Base-by-base conservation (phyloP, 2,888 invertebrate species). In the Lutraria lutraria region DNA sequence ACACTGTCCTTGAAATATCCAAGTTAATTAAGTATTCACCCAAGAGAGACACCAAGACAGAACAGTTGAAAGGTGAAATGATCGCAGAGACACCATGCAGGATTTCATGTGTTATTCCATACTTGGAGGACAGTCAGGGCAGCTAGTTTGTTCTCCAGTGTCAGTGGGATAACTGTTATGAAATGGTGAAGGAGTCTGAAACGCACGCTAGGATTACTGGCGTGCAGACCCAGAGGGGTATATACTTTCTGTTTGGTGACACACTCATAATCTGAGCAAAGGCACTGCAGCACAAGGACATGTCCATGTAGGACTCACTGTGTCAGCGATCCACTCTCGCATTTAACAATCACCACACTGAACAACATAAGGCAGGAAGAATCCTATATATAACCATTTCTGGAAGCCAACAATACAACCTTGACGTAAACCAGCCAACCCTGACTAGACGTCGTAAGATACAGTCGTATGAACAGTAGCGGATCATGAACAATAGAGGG, bases 21-120 rank as follows among this genome's bases (percentile, higher is more conserved):
- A 93, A 91, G 29, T 88, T 93, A 25, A 53, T 93, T 13, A 92
- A 90, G 68, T 82, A 82, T 43, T 93, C 93, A 43, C 92, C 93
- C 21, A 87, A 84, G 84, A 83, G 89, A 21, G 89, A 93, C n/a
- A 72, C 56, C 13, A 43, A 76, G n/a, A 84, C 91, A 81, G 56
- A 91, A 52, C 15, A 88, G 13, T 12, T 93, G 2, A 93, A 90
- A 80, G n/a, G 84, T 29, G 86, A 90, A 43, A 56, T 92, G 54
- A 85, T 16, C 29, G 85, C 87, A 34, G 88, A 88, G 0, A 89
- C 87, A 53, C 91, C 93, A 15, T 89, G n/a, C n/a, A n/a, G n/a
- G 89, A 31, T 85, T 93, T 56, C 31, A 92, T 16, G 83, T 82
- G 0, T 56, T 91, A 52, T 88, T 89, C 56, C 91, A 88, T 15